Conservation (phyloP, 92 coral and sea anemone genomes). For the Montipora capitata region DNA sequence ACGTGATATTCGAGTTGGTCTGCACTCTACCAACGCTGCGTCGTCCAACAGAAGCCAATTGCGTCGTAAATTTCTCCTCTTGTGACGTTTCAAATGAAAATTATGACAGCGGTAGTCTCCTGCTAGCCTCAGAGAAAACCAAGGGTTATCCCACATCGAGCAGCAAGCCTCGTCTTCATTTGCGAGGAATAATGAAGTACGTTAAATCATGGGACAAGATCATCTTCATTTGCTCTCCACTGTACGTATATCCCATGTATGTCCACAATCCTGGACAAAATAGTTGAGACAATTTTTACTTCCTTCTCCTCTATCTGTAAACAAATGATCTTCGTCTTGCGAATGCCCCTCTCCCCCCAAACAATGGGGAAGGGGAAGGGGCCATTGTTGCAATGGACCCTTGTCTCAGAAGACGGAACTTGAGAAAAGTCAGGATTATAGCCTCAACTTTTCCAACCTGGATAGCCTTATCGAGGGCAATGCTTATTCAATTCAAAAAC, state of each 20-base stretch:
- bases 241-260: conserved; percentile 62
- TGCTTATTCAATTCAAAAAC: no score
- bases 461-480: no score
- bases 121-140: conserved; percentile 42
- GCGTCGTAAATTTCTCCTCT: conserved; percentile 20
- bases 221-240: conserved; percentile 87
- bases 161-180: conserved; percentile 77
- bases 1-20: conserved; percentile 86
- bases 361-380: no score
- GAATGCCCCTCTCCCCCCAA: no score
- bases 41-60: conserved; percentile 43
- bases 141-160: conserved; percentile 1
- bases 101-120: conserved; percentile 18
- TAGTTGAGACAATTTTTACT: no score
- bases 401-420: no score
- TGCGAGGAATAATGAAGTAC: conserved; percentile 89
- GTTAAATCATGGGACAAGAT: conserved; percentile 85
- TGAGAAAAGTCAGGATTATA: no score
- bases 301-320: no score
- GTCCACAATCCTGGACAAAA: no score
- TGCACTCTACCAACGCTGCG: conserved; percentile 80
- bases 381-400: no score
- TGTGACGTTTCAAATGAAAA: not conserved
- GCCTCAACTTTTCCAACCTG: no score
- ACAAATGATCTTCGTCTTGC: no score